Percentiles rank a stretch among this genome's conserved stretches.
Conservation (phyloP, 2,888 invertebrate genomes). For the Drosophila quasianomalipes region DNA sequence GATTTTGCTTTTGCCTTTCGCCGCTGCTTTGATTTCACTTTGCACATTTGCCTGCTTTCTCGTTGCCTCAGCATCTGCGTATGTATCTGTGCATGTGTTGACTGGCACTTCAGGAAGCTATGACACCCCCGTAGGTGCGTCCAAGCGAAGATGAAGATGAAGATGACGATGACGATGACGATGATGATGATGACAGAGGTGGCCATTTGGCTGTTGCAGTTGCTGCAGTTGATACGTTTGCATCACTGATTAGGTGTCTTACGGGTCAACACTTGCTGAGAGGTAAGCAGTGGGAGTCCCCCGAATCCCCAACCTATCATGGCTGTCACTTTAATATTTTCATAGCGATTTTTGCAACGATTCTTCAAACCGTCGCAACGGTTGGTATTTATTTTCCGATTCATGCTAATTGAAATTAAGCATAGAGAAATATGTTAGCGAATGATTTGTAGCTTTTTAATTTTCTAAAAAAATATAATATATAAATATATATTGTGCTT, state of each 20-base stretch:
- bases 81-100: slow-evolving; percentile 34
- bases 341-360: neutral
- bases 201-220: neutral
- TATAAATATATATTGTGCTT: neutral
- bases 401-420: neutral
- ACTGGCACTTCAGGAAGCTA: slow-evolving; percentile 55
- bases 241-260: slow-evolving; percentile 11
- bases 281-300: neutral
- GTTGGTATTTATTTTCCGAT: neutral
- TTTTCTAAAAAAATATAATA: neutral
- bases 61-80: neutral
- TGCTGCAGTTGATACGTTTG: slow-evolving; percentile 21
- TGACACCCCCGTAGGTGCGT: slow-evolving; percentile 53
- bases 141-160: slow-evolving; percentile 21
- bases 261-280: neutral
- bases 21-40: slow-evolving; percentile 57
- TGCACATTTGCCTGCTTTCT: slow-evolving; percentile 26
- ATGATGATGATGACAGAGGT: slow-evolving; percentile 1
- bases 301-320: neutral
- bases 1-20: slow-evolving; percentile 34
- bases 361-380: neutral
- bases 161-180: slow-evolving; percentile 10
- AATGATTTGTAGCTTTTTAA: neutral
- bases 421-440: neutral
- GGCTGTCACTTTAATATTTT: neutral